Base-by-base conservation (phyloP, 2,888 invertebrate species). In the Emmelina monodactyla region DNA sequence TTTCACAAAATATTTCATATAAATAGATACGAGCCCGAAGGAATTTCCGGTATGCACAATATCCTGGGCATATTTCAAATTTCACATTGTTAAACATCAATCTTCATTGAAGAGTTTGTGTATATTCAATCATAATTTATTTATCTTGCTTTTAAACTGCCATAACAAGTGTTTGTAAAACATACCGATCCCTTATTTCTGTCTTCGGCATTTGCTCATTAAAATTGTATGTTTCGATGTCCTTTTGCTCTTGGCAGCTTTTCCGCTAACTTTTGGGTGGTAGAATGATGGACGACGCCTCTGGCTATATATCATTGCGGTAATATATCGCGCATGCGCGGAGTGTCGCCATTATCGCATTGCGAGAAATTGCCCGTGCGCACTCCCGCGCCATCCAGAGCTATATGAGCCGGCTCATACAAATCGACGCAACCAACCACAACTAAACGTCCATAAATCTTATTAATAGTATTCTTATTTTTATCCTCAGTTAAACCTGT, bases 211-310 rank as follows among this genome's bases (percentile, higher is more conserved):
- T 64, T 61, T 66, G 71, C 78, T 78, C 76, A 76, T 78, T 78
- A 78, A 72, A 75, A 59, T 63, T 55, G 52, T 51, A 62, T 60
- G 59, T 62, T 47, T 53, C 49, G 46, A 41, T 46, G 58, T 72
- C 61, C 53, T 73, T 78, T 76, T 75, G 63, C 61, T 66, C 58
- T 51, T 48, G 43, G 45, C 53, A 55, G 62, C 56, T 76, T 69
- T 76, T 70, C 76, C 63, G 61, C 73, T 76, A 72, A 78, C 73
- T 76, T 78, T 78, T 71, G 78, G 78, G 78, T 76, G 76, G 78
- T 78, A 71, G 75, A 55, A 73, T 76, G 76, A 78, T 76, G 72
- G 53, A 78, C 71, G 78, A 72, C 58, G 64, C 59, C 66, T 61
- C 58, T 65, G 72, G 64, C 56, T 64, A 68, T 79, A 78, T 76